Evolutionary conservation across 2,888 invertebrate species (phyloP), one percentile per base, ranked within the genome.

Genomic region (Masnerella sp.): DNA sequence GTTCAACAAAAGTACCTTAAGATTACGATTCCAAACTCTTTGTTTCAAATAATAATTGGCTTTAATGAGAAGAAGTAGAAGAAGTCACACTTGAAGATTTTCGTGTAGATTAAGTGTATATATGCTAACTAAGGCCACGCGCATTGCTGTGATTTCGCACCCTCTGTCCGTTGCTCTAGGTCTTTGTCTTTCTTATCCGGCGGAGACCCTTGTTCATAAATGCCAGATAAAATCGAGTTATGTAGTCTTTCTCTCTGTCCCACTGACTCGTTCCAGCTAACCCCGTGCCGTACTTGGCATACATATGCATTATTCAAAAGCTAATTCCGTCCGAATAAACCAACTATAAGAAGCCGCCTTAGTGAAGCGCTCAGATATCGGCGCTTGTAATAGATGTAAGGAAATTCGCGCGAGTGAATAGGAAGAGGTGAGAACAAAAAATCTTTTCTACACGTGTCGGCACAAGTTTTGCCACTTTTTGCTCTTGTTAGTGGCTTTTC

Each of bases 171-270:
- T 52, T 43, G 28, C 69, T 45, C 42, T 62, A 15, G 38, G 62
- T 47, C 74, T 69, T 74, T 56, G 56, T 52, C 73, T 74, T 72
- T 75, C 68, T 71, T 73, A 65, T 56, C 70, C 68, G 68, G 51
- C 64, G 69, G 62, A 62, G 71, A 51, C 69, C 78, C 77, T 78
- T 78, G 64, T 79, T 83, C 82, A 80, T 82, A 82, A 82, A 83
- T 82, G 81, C 79, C 80, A 79, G 82, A 84, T 83, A 82, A 83
- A 84, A 83, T 83, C 81, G 79, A 75, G 81, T 81, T 81, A 80
- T 80, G 82, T 71, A 59, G 75, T 69, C 74, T 67, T 69, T 72
- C 72, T 71, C 70, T 69, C 67, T 74, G 72, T 78, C 76, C 45
- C 79, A 78, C 80, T 78, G 76, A 79, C 73, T 76, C 78, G 76